These are phyloP conservation scores for Grammomys surdaster DNA, from an alignment of 2,113 vertebrate species.

Conservation along the genomic window DNA sequence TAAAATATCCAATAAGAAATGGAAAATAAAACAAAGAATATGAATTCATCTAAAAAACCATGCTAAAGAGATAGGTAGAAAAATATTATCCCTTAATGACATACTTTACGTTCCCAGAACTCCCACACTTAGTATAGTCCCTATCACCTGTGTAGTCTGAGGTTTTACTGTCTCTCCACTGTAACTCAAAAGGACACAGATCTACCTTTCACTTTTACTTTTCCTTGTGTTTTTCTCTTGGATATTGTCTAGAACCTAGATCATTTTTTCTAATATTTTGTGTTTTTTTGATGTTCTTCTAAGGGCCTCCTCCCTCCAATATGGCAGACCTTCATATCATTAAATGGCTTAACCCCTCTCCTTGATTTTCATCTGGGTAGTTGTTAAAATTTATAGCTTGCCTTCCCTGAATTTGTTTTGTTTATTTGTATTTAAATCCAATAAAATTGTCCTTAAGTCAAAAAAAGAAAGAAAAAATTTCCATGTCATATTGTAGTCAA, in stretches of 20 bases:
- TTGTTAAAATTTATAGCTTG: background rate
- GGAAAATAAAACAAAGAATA: too few relatives aligned
- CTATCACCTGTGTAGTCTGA: background rate
- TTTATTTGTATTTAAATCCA: background rate
- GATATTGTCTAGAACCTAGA: background rate
- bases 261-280: background rate
- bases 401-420: background rate
- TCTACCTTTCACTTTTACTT: background rate
- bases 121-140: background rate
- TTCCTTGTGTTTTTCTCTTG: background rate
- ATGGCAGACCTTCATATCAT: background rate
- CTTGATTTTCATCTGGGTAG: background rate
- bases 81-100: background rate
- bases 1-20: too few relatives aligned
- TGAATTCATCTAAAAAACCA: background rate
- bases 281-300: background rate
- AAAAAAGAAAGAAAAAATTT: background rate
- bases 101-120: background rate
- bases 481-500: background rate
- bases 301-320: background rate
- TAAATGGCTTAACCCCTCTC: background rate
- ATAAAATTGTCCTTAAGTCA: background rate
- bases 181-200: background rate
- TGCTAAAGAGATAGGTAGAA: background rate
- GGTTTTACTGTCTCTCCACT: background rate